Percentiles rank a stretch among this genome's conserved stretches.
These are phyloP conservation scores for Sarotherodon lohbergeri DNA, from an alignment of 2,113 vertebrate species.

Conservation along the genomic window DNA sequence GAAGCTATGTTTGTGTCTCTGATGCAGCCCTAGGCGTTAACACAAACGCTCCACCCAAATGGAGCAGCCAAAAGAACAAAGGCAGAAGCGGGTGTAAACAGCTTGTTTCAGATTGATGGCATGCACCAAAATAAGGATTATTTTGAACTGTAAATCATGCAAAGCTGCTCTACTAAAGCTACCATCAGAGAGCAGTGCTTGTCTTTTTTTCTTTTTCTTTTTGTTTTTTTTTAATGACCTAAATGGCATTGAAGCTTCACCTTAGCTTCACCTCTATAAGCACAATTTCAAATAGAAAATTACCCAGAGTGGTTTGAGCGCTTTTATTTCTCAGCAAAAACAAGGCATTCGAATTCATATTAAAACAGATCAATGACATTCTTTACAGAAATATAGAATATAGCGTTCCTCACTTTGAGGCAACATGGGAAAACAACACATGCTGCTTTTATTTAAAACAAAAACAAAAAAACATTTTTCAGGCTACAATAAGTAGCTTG, in stretches of 20 bases:
- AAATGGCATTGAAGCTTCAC: background rate
- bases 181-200: background rate
- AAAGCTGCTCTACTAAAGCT: background rate
- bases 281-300: background rate
- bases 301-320: background rate
- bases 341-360: background rate
- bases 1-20: background rate
- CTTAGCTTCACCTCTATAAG: background rate
- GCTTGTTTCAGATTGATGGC: background rate
- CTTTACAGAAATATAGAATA: constrained; percentile 25
- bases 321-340: constrained; percentile 38
- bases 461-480: background rate
- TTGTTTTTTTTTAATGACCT: background rate
- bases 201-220: background rate
- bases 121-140: background rate
- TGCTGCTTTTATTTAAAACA: constrained; percentile 34
- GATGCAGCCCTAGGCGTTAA: background rate
- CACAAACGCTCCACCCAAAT: background rate
- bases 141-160: background rate
- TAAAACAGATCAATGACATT: background rate
- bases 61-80: background rate
- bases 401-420: constrained; percentile 67
- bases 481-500: constrained; percentile 39
- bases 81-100: background rate
- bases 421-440: constrained; percentile 55